Evolutionary conservation across 2,888 invertebrate genomes (phyloP).

Genomic region (Alsophila aescularia): DNA sequence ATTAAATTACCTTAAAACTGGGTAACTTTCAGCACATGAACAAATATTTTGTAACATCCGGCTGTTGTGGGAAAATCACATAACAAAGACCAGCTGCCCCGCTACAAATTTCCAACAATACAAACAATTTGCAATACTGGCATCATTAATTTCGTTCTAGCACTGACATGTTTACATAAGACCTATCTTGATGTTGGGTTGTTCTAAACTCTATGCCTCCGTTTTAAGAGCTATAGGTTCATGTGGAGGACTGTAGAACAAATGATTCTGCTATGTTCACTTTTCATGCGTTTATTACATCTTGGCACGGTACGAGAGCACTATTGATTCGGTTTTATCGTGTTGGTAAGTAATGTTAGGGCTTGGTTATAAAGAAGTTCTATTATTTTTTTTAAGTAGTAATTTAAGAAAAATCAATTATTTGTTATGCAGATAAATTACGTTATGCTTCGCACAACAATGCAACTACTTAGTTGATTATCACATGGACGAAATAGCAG

Average conservation of each 20-base stretch:
- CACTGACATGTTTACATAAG: constrained; percentile 51
- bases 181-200: constrained; percentile 23
- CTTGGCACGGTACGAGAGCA: constrained; percentile 72
- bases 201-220: constrained; percentile 42
- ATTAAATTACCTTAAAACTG: no score
- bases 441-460: no score
- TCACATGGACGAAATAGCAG: no score
- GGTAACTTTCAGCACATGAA: neutral
- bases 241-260: constrained; percentile 50
- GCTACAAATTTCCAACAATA: constrained; percentile 61
- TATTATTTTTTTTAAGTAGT: neutral
- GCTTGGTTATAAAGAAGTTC: constrained; percentile 38
- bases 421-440: neutral
- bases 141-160: constrained; percentile 71
- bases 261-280: constrained; percentile 66
- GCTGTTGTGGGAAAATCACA: constrained; percentile 38
- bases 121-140: constrained; percentile 70
- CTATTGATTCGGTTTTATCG: constrained; percentile 72
- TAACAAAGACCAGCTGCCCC: constrained; percentile 47
- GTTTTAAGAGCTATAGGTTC: constrained; percentile 38
- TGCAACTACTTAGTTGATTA: no score
- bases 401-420: neutral
- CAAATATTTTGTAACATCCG: constrained; percentile 12
- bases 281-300: constrained; percentile 77
- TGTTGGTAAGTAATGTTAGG: constrained; percentile 60